Conservation (phyloP, 2,888 invertebrate genomes). For the Lasioglossum malachurum region DNA sequence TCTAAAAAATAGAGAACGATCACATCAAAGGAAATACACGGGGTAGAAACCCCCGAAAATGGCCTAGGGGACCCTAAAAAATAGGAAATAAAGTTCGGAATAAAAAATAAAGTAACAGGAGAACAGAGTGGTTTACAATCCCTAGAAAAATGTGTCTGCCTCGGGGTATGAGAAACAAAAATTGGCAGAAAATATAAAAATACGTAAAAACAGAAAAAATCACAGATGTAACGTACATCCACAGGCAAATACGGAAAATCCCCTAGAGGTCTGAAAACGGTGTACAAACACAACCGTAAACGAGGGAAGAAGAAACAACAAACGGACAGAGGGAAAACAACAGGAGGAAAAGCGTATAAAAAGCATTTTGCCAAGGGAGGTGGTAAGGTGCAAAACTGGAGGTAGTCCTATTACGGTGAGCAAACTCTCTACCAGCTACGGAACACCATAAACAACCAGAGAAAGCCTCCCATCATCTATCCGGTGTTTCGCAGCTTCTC, state of each 20-base stretch:
- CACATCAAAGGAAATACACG: background rate
- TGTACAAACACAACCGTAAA: background rate
- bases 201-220: background rate
- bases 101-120: background rate
- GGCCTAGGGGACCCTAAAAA: background rate
- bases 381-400: background rate
- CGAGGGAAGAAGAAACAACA: background rate
- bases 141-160: background rate
- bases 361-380: background rate
- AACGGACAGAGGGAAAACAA: background rate
- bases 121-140: background rate
- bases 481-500: background rate
- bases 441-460: slow-evolving; percentile 3
- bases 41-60: background rate
- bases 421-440: background rate
- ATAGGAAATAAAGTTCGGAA: background rate
- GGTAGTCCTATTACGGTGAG: background rate
- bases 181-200: background rate
- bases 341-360: background rate
- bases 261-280: background rate
- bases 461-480: background rate
- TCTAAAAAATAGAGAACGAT: no score
- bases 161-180: background rate
- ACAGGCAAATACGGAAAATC: background rate
- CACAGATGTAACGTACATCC: background rate